phyloP scores from a whole-genome alignment of 2,888 invertebrate species.

The Helicoverpa assulta region DNA sequence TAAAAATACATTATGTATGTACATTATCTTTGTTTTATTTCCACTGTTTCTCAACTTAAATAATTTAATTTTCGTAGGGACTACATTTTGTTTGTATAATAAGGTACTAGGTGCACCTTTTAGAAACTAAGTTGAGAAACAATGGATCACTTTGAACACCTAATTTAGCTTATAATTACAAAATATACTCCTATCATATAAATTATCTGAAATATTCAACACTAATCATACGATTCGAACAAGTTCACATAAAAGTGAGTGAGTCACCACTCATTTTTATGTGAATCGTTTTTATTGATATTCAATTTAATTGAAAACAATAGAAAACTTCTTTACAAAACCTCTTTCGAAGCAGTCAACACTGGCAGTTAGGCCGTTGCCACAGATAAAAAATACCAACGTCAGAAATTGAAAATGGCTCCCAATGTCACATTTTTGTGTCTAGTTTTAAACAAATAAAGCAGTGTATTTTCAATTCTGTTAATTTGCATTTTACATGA shows the following conservation, averaged over 20 bases:
- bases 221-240: slow-evolving; percentile 9
- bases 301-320: slow-evolving; percentile 18
- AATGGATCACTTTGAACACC: neutral
- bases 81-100: neutral
- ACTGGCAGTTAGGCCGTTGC: neutral
- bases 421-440: too few relatives aligned
- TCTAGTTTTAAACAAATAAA: too few relatives aligned
- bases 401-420: neutral
- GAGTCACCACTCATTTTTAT: neutral
- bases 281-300: slow-evolving; percentile 5
- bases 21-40: slow-evolving; percentile 21
- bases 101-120: neutral
- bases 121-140: neutral
- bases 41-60: slow-evolving; percentile 1
- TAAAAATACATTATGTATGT: slow-evolving; percentile 42
- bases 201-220: slow-evolving; percentile 32
- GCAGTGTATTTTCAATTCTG: neutral
- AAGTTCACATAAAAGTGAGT: too few relatives aligned
- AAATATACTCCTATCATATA: slow-evolving; percentile 31
- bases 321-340: slow-evolving; percentile 24
- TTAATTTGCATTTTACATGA: neutral
- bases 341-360: neutral
- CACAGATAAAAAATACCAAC: neutral
- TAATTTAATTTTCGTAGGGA: neutral
- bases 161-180: slow-evolving; percentile 26